These are phyloP conservation scores for Auanema sp. DNA, from an alignment of 2,888 invertebrate species.

Conservation along the genomic window DNA sequence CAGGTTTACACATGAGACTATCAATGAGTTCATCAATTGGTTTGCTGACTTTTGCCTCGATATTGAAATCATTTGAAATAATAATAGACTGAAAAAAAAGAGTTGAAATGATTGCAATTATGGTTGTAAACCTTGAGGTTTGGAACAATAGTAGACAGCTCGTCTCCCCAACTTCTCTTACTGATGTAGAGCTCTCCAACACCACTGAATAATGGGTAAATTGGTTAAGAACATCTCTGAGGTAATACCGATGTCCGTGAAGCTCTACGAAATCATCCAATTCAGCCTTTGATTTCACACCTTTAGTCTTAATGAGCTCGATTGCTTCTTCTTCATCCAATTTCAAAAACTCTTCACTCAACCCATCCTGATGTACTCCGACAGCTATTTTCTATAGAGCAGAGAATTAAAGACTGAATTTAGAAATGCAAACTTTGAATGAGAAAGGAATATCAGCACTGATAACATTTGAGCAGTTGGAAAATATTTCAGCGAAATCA, in stretches of 20 bases:
- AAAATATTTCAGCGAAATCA: conserved; percentile 75
- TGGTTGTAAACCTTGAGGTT: not conserved
- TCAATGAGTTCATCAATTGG: conserved; percentile 37
- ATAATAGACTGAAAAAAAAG: too few relatives aligned
- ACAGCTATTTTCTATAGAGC: conserved; percentile 44
- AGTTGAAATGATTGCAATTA: too few relatives aligned
- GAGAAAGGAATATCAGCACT: conserved; percentile 77
- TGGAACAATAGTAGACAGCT: not conserved
- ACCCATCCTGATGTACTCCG: conserved; percentile 35
- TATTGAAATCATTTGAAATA: too few relatives aligned
- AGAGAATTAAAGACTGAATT: not conserved
- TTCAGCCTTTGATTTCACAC: conserved; percentile 57
- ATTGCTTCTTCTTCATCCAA: conserved; percentile 50
- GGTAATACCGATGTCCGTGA: conserved; percentile 74
- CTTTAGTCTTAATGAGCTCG: conserved; percentile 22
- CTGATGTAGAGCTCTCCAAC: conserved; percentile 3
- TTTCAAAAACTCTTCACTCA: conserved; percentile 33
- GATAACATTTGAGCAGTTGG: conserved; percentile 74
- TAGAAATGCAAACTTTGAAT: conserved; percentile 63
- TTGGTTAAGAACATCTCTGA: not conserved
- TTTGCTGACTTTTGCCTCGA: conserved; percentile 8
- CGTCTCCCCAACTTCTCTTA: not conserved
- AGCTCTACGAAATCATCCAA: conserved; percentile 72
- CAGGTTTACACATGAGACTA: conserved; percentile 36
- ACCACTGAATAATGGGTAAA: conserved; percentile 8